Evolutionary conservation across 2,113 vertebrate genomes (phyloP).

Genomic region (Erythrolamprus reginae): DNA sequence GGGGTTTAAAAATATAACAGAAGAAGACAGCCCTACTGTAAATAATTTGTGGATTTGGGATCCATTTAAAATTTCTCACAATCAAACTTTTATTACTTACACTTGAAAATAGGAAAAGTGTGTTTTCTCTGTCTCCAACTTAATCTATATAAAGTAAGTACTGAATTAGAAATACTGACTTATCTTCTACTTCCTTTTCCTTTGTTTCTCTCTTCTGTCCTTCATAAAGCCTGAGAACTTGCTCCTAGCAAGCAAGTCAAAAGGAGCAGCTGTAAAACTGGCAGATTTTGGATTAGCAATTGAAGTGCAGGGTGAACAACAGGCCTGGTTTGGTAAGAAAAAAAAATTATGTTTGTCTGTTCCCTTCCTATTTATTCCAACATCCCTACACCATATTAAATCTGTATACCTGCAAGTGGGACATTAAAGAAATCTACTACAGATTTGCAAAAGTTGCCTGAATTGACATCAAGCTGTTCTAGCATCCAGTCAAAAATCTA

Average conservation of each 20-base stretch:
- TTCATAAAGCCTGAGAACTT: slow-evolving; percentile 89
- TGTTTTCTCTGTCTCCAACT: neutral
- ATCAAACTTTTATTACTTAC: neutral
- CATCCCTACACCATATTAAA: neutral
- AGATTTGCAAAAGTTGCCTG: neutral
- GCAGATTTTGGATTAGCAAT: slow-evolving; percentile 96
- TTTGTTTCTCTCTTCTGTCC: slow-evolving; percentile 40
- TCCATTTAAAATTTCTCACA: neutral
- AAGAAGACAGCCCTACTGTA: neutral
- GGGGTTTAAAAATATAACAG: neutral
- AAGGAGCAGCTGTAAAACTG: slow-evolving; percentile 95
- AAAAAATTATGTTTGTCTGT: neutral
- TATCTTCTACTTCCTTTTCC: slow-evolving; percentile 50
- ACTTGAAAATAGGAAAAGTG: neutral
- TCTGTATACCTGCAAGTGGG: neutral
- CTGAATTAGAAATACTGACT: slow-evolving; percentile 33
- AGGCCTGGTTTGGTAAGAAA: slow-evolving; percentile 96
- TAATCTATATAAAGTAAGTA: neutral
- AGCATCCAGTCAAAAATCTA: neutral
- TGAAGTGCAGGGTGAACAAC: slow-evolving; percentile 95
- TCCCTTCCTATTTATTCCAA: rapidly evolving
- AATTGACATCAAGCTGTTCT: neutral
- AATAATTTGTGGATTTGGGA: neutral
- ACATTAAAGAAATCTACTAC: neutral
- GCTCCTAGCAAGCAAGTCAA: slow-evolving; percentile 95